Conservation (phyloP, 2,797 vertebrate genomes). For the Rhyacichthys aspro region DNA sequence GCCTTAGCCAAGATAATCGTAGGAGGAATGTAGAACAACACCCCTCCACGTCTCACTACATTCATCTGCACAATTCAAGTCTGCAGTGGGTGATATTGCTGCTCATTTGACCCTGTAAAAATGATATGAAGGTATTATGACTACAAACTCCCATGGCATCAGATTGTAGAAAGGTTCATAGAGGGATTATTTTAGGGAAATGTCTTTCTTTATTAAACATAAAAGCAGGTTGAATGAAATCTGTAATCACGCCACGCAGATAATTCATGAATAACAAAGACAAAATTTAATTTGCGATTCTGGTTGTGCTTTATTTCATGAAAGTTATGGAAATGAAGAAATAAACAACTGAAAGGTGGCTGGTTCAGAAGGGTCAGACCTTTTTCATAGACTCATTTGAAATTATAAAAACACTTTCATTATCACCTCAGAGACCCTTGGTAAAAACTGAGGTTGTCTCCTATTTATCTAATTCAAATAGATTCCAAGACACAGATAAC, state of each 20-base stretch:
- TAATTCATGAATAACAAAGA: conserved; percentile 58
- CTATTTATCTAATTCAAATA: conserved; percentile 46
- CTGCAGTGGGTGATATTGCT: conserved; percentile 30
- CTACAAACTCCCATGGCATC: conserved; percentile 10
- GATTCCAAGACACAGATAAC: conserved; percentile 57
- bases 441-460: conserved; percentile 43
- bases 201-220: conserved; percentile 20
- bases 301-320: conserved; percentile 25
- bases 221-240: conserved; percentile 24
- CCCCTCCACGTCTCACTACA: conserved; percentile 35
- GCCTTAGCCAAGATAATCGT: conserved; percentile 54
- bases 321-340: conserved; percentile 31
- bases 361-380: conserved; percentile 39
- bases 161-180: conserved; percentile 12
- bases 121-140: conserved; percentile 31
- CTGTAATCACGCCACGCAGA: conserved; percentile 24
- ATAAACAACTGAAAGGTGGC: conserved; percentile 24
- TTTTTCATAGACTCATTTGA: conserved; percentile 15
- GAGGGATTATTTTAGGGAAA: conserved; percentile 1
- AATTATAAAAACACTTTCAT: too few species aligned
- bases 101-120: conserved; percentile 37
- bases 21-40: conserved; percentile 45
- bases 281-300: conserved; percentile 48
- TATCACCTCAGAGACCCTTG: too few species aligned
- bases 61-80: conserved; percentile 36